Evolutionary conservation across 2,888 invertebrate species (phyloP).

Genomic region (Meganola albula): DNA sequence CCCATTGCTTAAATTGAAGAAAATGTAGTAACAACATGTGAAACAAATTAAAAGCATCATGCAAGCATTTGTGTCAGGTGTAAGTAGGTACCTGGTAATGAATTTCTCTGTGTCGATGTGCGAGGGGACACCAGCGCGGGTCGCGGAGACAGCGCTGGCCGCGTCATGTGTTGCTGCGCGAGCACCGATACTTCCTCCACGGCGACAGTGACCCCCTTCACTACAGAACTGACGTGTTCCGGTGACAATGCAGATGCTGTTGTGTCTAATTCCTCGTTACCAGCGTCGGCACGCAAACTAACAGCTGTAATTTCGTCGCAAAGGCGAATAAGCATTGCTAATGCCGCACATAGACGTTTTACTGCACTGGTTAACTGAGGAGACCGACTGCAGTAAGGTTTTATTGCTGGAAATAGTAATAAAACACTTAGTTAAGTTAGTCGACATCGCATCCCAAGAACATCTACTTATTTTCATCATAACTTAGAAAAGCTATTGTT

Average conservation of each 20-base stretch:
- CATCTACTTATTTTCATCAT: not conserved
- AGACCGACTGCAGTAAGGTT: conserved; percentile 76
- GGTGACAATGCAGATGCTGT: conserved; percentile 56
- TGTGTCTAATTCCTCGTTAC: conserved; percentile 54
- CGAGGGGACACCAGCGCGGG: conserved; percentile 67
- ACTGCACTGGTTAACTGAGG: conserved; percentile 86
- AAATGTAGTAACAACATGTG: too few relatives aligned
- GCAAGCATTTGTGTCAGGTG: too few relatives aligned
- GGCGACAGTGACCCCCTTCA: conserved; percentile 59
- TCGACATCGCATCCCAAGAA: too few relatives aligned
- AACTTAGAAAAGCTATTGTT: not conserved
- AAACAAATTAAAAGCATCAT: too few relatives aligned
- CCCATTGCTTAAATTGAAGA: too few relatives aligned
- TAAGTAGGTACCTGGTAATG: conserved; percentile 69
- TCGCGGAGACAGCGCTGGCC: conserved; percentile 67
- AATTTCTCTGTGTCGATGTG: conserved; percentile 71
- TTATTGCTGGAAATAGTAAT: conserved; percentile 74
- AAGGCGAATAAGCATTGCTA: conserved; percentile 91
- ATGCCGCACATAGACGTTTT: conserved; percentile 89
- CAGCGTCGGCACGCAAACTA: conserved; percentile 79
- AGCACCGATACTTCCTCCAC: conserved; percentile 80
- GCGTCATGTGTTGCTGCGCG: conserved; percentile 89
- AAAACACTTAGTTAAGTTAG: too few relatives aligned
- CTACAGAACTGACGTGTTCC: conserved; percentile 61
- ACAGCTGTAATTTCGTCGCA: conserved; percentile 92